phyloP scores from a whole-genome alignment of 2,113 vertebrate species.

The Megaptera novaeangliae region DNA sequence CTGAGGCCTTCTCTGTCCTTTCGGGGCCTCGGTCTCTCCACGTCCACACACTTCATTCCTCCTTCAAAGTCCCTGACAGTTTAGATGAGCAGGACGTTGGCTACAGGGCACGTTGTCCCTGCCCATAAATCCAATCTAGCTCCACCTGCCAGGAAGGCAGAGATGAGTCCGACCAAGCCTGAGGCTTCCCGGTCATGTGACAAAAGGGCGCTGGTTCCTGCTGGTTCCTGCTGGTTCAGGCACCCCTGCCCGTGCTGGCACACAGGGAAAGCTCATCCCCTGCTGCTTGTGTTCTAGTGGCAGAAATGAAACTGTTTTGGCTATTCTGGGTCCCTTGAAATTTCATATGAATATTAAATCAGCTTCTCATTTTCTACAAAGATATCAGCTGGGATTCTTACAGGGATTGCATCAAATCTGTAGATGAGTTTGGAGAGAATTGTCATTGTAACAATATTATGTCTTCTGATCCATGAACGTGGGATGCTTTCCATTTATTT shows the following conservation, averaged over 20 bases:
- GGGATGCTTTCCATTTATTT: neutral
- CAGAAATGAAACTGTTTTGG: neutral
- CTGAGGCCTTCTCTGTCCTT: neutral
- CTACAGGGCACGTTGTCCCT: neutral
- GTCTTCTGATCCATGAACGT: neutral
- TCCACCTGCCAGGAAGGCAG: neutral
- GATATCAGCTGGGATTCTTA: neutral
- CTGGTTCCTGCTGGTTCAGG: rapidly evolving
- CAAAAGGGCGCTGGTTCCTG: neutral
- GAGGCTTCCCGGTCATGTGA: neutral
- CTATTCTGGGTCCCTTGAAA: neutral
- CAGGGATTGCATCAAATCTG: neutral
- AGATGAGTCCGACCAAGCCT: neutral
- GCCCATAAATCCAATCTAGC: neutral
- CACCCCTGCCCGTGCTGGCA: rapidly evolving
- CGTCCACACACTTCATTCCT: neutral
- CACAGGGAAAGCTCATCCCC: neutral
- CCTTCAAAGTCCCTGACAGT: neutral
- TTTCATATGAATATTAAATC: neutral
- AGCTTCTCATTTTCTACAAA: neutral
- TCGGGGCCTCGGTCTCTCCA: neutral
- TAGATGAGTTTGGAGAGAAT: neutral
- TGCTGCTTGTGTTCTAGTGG: too few relatives aligned
- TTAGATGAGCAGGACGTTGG: neutral
- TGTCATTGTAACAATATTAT: too few relatives aligned